phyloP scores from a whole-genome alignment of 2,888 invertebrate species.

The Mellilla xanthometata region DNA sequence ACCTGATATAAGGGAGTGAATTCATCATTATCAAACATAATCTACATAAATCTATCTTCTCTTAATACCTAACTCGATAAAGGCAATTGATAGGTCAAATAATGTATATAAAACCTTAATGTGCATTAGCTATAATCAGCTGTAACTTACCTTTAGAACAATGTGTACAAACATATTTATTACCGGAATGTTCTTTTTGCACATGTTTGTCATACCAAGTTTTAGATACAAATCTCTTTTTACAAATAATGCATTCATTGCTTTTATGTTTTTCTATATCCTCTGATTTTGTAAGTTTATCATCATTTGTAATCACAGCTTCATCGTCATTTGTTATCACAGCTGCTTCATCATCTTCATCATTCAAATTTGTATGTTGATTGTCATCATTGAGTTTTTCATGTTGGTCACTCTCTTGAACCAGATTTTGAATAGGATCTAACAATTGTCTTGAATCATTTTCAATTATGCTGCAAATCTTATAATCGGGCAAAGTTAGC shows the following conservation, averaged over 20 bases:
- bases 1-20: too few species aligned
- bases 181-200: constrained; percentile 56
- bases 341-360: constrained; percentile 16
- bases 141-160: constrained; percentile 67
- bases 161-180: constrained; percentile 51
- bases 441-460: constrained; percentile 32
- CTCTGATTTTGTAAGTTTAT: constrained; percentile 5
- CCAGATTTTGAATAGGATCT: constrained; percentile 27
- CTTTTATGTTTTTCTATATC: constrained; percentile 30
- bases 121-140: too few species aligned
- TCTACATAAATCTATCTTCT: too few species aligned
- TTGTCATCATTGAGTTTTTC: constrained; percentile 8
- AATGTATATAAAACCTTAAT: too few species aligned
- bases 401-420: constrained; percentile 1
- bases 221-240: constrained; percentile 57
- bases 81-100: too few species aligned
- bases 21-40: too few species aligned
- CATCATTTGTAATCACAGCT: background rate
- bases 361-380: constrained; percentile 1
- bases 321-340: constrained; percentile 4
- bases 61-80: too few species aligned
- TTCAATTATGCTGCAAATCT: constrained; percentile 48
- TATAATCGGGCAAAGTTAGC: constrained; percentile 55
- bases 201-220: constrained; percentile 67
- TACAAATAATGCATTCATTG: constrained; percentile 55